A percentile compares a stretch with the other conserved stretches of the same genome.
phyloP scores from a whole-genome alignment of 1,140 invertebrate species.

The Conus betulinus region DNA sequence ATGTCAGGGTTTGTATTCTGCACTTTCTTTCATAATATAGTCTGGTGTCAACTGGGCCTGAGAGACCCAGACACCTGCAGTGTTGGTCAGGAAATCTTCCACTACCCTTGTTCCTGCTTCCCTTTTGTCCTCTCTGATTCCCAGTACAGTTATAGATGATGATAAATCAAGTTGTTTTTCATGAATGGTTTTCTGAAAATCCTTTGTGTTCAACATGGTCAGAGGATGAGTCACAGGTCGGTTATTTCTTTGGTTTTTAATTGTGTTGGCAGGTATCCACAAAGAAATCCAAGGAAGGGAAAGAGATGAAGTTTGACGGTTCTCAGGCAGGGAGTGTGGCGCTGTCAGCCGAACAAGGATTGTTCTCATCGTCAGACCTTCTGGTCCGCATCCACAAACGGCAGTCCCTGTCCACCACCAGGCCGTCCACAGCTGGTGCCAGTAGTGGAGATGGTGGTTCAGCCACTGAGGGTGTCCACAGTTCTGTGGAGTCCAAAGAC shows the following conservation, averaged over 20 bases:
- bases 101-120: too few relatives aligned
- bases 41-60: too few relatives aligned
- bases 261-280: background rate
- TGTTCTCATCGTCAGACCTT: slow-evolving; percentile 73
- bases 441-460: background rate
- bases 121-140: too few relatives aligned
- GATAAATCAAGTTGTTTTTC: too few relatives aligned
- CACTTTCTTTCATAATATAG: too few relatives aligned
- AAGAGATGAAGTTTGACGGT: slow-evolving; percentile 67
- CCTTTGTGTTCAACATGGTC: too few relatives aligned
- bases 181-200: too few relatives aligned
- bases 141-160: too few relatives aligned
- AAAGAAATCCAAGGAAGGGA: slow-evolving; percentile 27
- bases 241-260: background rate
- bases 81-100: too few relatives aligned
- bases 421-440: background rate
- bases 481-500: slow-evolving; percentile 66
- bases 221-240: too few relatives aligned
- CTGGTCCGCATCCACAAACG: slow-evolving; percentile 69
- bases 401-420: slow-evolving; percentile 41
- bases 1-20: too few relatives aligned
- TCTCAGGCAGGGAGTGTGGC: slow-evolving; percentile 63
- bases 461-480: slow-evolving; percentile 12
- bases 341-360: slow-evolving; percentile 46
- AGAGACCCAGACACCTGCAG: too few relatives aligned